phyloP scores from a whole-genome alignment of 1,140 invertebrate genomes.

The Heliothis virescens region DNA sequence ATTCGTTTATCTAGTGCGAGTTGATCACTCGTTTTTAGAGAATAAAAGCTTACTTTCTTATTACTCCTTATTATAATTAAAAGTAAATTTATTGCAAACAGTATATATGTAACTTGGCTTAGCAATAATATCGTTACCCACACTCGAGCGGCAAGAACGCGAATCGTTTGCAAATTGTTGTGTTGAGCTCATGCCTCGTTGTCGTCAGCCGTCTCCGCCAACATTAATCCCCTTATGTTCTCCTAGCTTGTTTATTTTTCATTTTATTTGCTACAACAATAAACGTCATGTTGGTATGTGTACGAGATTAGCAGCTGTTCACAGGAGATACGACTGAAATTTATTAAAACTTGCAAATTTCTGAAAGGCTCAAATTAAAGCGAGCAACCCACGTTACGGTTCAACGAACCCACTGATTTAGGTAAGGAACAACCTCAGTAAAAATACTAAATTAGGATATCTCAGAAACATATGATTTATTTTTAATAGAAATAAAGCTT shows the following conservation, averaged over 20 bases:
- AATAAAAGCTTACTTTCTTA: neutral
- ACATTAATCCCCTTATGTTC: constrained; percentile 33
- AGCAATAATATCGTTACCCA: constrained; percentile 5
- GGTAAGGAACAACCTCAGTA: neutral
- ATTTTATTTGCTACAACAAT: constrained; percentile 41
- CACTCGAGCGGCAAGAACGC: constrained; percentile 5
- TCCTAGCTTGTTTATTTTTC: constrained; percentile 34
- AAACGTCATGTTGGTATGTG: constrained; percentile 17
- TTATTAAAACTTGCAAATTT: constrained; percentile 18
- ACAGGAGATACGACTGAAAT: neutral
- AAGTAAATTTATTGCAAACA: neutral
- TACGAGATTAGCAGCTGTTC: constrained; percentile 35
- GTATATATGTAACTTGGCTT: neutral
- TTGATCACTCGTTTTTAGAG: neutral
- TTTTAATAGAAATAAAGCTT: neutral
- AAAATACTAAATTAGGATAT: neutral
- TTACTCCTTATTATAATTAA: neutral
- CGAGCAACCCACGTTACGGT: neutral
- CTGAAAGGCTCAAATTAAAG: no score
- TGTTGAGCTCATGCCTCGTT: neutral
- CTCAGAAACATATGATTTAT: neutral
- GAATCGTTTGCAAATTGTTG: constrained; percentile 32
- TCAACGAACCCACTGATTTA: neutral
- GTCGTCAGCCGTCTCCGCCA: constrained; percentile 18
- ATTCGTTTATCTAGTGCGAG: no score